These are phyloP conservation scores for Lepidocyrtinus sp. DNA, from an alignment of 2,888 invertebrate species.

Conservation along the genomic window DNA sequence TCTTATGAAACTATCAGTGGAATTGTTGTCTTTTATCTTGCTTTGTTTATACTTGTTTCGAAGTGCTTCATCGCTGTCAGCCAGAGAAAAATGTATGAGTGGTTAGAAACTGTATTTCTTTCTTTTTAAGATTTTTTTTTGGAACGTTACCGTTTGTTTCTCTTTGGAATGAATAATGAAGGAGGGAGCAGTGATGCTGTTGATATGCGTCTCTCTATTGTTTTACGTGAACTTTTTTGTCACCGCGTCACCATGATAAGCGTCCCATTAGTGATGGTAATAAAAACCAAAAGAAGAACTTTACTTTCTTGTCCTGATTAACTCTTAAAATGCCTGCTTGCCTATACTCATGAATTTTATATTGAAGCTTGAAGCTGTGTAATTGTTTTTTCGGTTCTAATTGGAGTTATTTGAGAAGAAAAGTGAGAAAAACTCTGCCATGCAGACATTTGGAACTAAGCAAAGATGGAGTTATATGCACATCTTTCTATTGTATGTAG, in stretches of 20 bases:
- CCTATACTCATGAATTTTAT: background rate
- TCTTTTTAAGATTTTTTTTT: background rate
- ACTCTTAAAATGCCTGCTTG: no score
- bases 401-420: background rate
- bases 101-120: constrained; percentile 1
- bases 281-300: constrained; percentile 29
- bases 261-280: constrained; percentile 47
- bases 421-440: no score
- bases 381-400: background rate
- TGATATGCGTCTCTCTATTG: background rate
- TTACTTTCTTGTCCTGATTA: background rate
- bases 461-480: no score
- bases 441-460: no score
- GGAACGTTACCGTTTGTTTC: constrained; percentile 12
- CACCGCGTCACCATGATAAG: constrained; percentile 44
- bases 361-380: background rate
- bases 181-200: background rate
- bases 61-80: background rate
- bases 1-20: background rate
- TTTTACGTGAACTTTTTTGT: background rate
- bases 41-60: background rate
- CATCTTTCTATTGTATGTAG: no score
- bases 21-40: background rate
- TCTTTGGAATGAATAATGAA: constrained; percentile 1
- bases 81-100: background rate